phyloP scores from a whole-genome alignment of 2,888 invertebrate genomes.

The Physocephala rufipes region DNA sequence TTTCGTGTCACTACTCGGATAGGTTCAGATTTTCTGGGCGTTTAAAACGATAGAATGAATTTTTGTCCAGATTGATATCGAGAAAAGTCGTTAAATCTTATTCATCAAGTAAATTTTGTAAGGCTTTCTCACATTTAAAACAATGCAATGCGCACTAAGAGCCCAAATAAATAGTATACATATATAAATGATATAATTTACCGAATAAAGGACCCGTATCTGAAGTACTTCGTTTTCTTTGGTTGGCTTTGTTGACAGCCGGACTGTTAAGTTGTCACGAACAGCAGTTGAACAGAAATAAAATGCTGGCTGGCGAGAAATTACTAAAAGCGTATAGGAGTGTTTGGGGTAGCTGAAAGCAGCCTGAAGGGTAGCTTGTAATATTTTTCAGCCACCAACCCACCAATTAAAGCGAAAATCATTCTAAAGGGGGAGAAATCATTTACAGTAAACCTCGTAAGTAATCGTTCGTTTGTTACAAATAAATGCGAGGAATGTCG shows the following conservation, averaged over 20 bases:
- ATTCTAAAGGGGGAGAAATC: not conserved
- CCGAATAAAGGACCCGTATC: conserved; percentile 30
- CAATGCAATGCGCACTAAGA: conserved; percentile 4
- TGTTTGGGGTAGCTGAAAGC: conserved; percentile 21
- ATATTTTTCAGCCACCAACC: too few species aligned
- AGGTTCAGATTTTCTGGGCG: too few species aligned
- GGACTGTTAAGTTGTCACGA: conserved; percentile 20
- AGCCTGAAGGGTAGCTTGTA: conserved; percentile 11
- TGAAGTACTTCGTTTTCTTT: not conserved
- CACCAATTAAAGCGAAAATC: not conserved
- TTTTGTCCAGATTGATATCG: too few species aligned
- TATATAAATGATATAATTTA: not conserved
- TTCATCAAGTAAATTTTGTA: too few species aligned
- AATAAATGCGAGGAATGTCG: not conserved
- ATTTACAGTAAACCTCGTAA: not conserved
- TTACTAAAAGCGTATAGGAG: not conserved
- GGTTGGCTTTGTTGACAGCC: conserved; percentile 19
- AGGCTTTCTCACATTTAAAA: not conserved
- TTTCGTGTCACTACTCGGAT: too few species aligned
- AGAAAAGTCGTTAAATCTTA: too few species aligned
- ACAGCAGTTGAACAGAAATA: conserved; percentile 19
- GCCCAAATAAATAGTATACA: too few species aligned
- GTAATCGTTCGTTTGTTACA: not conserved
- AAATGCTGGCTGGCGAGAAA: not conserved
- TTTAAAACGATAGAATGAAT: too few species aligned